Evolutionary conservation across 2,888 invertebrate genomes (phyloP).

Genomic region (Dryobota labecula): DNA sequence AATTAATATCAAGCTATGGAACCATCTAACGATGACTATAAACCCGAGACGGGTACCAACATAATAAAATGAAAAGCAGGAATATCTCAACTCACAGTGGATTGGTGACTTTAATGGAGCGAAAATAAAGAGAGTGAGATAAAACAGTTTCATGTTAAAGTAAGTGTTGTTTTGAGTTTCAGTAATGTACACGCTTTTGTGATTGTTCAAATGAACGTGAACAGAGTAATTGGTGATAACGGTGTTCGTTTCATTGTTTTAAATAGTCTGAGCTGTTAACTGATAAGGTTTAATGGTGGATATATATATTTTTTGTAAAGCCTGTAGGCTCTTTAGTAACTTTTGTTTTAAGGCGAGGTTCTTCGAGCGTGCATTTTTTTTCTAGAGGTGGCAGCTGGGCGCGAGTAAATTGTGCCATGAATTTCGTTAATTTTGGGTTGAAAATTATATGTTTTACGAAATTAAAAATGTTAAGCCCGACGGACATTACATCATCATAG

Average conservation of each 20-base stretch:
- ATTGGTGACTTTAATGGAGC: conserved; percentile 61
- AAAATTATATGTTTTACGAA: no score
- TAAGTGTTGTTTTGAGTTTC: conserved; percentile 58
- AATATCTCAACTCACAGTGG: conserved; percentile 60
- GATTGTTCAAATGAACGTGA: conserved; percentile 50
- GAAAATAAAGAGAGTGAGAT: conserved; percentile 60
- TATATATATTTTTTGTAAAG: not conserved
- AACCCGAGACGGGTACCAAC: conserved; percentile 38
- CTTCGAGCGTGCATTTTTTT: no score
- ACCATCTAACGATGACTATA: conserved; percentile 47
- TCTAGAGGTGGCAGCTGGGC: no score
- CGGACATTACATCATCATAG: no score
- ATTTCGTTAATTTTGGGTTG: no score
- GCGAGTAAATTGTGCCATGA: no score
- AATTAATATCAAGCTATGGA: conserved; percentile 36
- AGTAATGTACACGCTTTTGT: conserved; percentile 49
- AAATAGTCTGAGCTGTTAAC: conserved; percentile 35
- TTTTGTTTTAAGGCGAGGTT: no score
- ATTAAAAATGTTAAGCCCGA: no score
- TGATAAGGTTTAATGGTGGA: conserved; percentile 12
- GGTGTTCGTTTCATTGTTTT: conserved; percentile 30
- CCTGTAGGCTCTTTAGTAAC: not conserved
- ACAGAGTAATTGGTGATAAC: conserved; percentile 43
- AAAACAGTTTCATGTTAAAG: conserved; percentile 61
- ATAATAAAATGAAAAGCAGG: conserved; percentile 64